phyloP scores from a whole-genome alignment of 2,113 vertebrate species.

The Albula glossodonta region DNA sequence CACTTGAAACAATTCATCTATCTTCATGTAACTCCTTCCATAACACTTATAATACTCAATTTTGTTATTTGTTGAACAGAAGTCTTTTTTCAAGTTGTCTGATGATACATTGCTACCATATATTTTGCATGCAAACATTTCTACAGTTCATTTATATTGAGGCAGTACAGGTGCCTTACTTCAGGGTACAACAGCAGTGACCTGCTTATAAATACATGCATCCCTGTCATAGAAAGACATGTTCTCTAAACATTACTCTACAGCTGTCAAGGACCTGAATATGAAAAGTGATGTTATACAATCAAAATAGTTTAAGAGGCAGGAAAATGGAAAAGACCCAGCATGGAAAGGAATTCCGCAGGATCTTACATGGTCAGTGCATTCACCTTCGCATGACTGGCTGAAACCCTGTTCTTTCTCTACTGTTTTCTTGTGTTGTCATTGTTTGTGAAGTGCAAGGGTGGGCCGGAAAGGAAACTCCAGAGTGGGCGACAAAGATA shows the following conservation, averaged over 20 bases:
- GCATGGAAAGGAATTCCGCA: background rate
- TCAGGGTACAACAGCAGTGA: background rate
- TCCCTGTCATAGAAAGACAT: background rate
- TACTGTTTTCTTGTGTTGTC: constrained; percentile 15
- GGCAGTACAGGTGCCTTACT: background rate
- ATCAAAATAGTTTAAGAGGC: background rate
- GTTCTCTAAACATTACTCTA: background rate
- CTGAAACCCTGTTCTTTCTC: background rate
- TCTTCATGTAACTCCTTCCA: background rate
- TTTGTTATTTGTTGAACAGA: background rate
- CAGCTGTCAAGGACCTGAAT: background rate
- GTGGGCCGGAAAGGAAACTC: constrained; percentile 17
- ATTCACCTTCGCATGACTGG: background rate
- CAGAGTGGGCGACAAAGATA: constrained; percentile 15
- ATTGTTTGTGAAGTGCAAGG: constrained; percentile 1
- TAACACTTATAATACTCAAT: too few relatives aligned
- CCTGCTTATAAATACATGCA: background rate
- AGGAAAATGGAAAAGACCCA: constrained; percentile 18
- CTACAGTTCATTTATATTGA: background rate
- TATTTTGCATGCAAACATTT: background rate
- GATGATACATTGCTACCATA: background rate
- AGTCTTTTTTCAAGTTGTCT: background rate
- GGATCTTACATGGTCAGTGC: background rate
- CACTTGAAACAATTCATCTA: background rate
- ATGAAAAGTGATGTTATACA: background rate